Evolutionary conservation across 2,113 vertebrate genomes (phyloP).

Genomic region (Albula glossodonta): DNA sequence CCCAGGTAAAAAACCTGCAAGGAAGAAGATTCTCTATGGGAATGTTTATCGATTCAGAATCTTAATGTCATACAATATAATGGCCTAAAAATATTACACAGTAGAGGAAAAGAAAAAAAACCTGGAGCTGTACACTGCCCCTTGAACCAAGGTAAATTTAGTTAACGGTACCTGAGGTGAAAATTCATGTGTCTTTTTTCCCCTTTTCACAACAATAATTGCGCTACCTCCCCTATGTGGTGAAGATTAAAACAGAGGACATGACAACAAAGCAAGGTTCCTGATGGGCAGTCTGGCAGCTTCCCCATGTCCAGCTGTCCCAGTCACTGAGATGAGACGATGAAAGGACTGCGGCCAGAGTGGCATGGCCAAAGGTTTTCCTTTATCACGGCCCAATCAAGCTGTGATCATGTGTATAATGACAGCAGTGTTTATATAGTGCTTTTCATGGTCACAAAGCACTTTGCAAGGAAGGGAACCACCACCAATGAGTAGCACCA

Average conservation of each 20-base stretch:
- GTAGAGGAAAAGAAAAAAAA: background rate
- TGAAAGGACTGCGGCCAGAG: conserved; percentile 43
- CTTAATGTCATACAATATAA: background rate
- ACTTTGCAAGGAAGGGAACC: too few relatives aligned
- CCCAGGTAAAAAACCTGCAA: background rate
- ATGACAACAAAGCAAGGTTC: background rate
- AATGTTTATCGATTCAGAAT: background rate
- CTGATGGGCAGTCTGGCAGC: conserved; percentile 29
- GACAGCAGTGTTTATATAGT: too few relatives aligned
- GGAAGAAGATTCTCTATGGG: background rate
- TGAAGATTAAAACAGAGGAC: background rate
- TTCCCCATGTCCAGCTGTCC: conserved; percentile 40
- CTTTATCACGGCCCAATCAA: background rate
- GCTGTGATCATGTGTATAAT: conserved; percentile 28
- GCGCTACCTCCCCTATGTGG: background rate
- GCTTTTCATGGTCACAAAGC: too few relatives aligned
- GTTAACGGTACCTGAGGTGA: background rate
- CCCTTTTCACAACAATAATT: background rate
- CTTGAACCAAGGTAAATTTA: background rate
- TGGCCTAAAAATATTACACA: background rate
- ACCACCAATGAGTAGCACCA: too few relatives aligned
- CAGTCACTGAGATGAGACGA: conserved; percentile 7
- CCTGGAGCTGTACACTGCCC: background rate
- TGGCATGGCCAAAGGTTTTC: background rate
- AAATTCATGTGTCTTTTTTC: background rate